These are phyloP conservation scores for Tenebrosternarchus preto DNA, from an alignment of 2,113 vertebrate genomes.

Conservation along the genomic window DNA sequence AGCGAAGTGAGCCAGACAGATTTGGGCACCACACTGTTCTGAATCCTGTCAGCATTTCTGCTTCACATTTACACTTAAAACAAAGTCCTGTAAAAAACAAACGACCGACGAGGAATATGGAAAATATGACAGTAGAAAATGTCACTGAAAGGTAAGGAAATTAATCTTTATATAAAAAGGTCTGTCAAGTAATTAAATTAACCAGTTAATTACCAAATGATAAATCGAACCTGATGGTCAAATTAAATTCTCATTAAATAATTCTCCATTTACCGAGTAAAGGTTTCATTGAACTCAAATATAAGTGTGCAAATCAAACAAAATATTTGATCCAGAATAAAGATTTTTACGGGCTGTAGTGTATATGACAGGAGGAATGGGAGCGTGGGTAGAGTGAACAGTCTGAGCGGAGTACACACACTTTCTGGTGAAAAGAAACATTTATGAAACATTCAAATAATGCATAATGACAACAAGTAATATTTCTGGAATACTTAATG, in stretches of 20 bases:
- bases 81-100: constrained; percentile 6
- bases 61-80: constrained; percentile 7
- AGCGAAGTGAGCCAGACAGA: not conserved
- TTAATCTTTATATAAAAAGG: constrained; percentile 29
- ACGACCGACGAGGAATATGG: not conserved
- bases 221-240: constrained; percentile 41
- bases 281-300: not conserved
- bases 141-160: constrained; percentile 26
- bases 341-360: not conserved
- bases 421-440: no score
- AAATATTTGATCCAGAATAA: not conserved
- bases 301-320: not conserved
- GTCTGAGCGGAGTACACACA: no score
- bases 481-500: no score
- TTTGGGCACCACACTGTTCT: not conserved
- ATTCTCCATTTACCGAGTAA: not conserved
- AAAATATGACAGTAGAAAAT: constrained; percentile 21
- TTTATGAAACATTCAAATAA: no score
- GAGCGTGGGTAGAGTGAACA: no score
- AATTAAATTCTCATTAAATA: constrained; percentile 20
- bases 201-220: constrained; percentile 10
- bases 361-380: not conserved
- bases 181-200: constrained; percentile 28
- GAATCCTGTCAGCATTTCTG: not conserved
- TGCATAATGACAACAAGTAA: no score